A percentile compares a stretch with the other conserved stretches of the same genome.
These are phyloP conservation scores for Dolichoris vasculosae DNA, from an alignment of 1,140 invertebrate species.

Conservation along the genomic window DNA sequence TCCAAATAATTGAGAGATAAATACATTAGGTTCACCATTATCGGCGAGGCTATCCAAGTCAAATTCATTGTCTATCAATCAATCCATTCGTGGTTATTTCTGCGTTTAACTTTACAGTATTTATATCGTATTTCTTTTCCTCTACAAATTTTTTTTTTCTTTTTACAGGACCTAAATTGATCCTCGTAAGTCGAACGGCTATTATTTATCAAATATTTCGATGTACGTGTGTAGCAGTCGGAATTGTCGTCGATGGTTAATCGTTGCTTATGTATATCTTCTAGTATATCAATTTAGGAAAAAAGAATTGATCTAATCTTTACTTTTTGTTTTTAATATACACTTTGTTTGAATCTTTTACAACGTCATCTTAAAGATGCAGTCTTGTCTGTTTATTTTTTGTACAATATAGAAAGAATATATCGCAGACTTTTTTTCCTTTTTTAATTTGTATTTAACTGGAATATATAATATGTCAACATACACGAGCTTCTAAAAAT, in stretches of 20 bases:
- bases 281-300: background rate
- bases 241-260: background rate
- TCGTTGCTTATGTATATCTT: slow-evolving; percentile 12
- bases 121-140: background rate
- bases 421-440: background rate
- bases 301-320: background rate
- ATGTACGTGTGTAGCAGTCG: slow-evolving; percentile 1
- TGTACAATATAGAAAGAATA: background rate
- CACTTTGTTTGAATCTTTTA: background rate
- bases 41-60: slow-evolving; percentile 4
- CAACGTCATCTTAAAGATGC: background rate
- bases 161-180: background rate
- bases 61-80: slow-evolving; percentile 38
- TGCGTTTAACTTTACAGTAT: background rate
- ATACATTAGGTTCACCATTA: slow-evolving; percentile 32
- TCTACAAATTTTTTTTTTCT: background rate
- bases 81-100: slow-evolving; percentile 4
- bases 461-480: background rate
- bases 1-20: slow-evolving; percentile 2
- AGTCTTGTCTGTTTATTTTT: slow-evolving; percentile 20
- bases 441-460: background rate
- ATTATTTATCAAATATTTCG: slow-evolving; percentile 17
- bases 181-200: background rate
- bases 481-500: background rate
- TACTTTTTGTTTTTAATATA: background rate